Percentiles rank a stretch among this genome's conserved stretches.
Evolutionary conservation across 2,797 vertebrate genomes (phyloP).

Genomic region (Lindbergichthys nudifrons): DNA sequence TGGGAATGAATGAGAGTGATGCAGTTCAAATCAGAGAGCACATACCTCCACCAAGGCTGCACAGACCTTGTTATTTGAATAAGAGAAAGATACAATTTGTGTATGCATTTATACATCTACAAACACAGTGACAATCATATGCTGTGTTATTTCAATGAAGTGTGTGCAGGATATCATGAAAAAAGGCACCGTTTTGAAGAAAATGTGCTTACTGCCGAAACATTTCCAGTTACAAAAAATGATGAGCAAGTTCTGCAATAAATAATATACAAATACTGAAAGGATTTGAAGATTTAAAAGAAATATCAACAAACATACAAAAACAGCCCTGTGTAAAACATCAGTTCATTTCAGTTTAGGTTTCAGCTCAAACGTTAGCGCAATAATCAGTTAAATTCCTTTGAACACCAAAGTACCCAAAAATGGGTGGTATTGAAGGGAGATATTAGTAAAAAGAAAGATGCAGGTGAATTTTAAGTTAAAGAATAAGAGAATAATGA

Average conservation of each 20-base stretch:
- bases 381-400: too few relatives aligned
- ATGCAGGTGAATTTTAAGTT: too few relatives aligned
- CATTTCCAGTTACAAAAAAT: neutral
- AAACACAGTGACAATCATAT: neutral
- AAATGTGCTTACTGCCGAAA: neutral
- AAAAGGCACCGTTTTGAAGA: neutral
- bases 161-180: neutral
- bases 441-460: too few relatives aligned
- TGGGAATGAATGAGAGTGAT: neutral
- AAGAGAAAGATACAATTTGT: neutral
- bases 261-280: neutral
- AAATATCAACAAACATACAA: too few relatives aligned
- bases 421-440: too few relatives aligned
- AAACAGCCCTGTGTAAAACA: too few relatives aligned
- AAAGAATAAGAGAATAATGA: neutral
- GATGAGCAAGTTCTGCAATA: neutral
- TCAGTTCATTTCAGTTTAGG: neutral
- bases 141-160: neutral
- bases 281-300: neutral
- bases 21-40: neutral
- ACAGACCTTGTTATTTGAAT: neutral
- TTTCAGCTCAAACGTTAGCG: too few relatives aligned
- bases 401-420: too few relatives aligned
- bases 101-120: neutral
- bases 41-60: neutral